Conservation (phyloP, 2,113 vertebrate genomes). For the Pheucticus melanocephalus region DNA sequence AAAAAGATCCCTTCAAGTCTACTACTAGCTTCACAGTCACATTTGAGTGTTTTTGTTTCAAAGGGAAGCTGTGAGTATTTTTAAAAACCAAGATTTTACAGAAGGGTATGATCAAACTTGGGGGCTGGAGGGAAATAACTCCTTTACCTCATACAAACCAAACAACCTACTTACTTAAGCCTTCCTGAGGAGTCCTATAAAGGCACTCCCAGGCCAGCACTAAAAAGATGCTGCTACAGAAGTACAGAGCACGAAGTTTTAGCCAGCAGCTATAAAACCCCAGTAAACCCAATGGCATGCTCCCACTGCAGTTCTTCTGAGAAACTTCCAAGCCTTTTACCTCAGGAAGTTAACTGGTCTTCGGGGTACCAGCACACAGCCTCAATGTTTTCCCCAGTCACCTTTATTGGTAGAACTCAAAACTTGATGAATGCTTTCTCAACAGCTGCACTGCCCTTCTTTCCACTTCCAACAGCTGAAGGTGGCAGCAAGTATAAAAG, state of each 20-base stretch:
- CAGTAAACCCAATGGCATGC: neutral
- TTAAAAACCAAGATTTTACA: neutral
- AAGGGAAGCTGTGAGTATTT: neutral
- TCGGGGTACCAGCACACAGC: neutral
- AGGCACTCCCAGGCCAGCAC: neutral
- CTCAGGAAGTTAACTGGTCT: neutral
- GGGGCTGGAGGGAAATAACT: neutral
- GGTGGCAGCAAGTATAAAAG: neutral
- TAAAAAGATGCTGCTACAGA: conserved; percentile 12
- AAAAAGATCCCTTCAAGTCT: neutral
- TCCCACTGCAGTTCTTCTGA: neutral
- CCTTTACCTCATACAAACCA: neutral
- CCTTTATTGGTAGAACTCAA: neutral
- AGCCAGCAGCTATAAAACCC: conserved; percentile 6
- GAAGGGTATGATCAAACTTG: neutral
- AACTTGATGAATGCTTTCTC: neutral
- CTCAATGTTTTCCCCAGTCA: neutral
- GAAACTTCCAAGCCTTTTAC: neutral
- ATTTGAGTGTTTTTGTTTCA: neutral
- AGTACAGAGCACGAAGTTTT: neutral
- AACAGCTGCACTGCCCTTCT: neutral
- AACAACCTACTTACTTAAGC: neutral
- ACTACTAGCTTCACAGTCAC: rapidly evolving
- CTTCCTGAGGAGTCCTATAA: neutral
- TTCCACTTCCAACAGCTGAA: neutral